These are phyloP conservation scores for Sminthopsis crassicaudata DNA, from an alignment of 2,113 vertebrate genomes.

Conservation along the genomic window DNA sequence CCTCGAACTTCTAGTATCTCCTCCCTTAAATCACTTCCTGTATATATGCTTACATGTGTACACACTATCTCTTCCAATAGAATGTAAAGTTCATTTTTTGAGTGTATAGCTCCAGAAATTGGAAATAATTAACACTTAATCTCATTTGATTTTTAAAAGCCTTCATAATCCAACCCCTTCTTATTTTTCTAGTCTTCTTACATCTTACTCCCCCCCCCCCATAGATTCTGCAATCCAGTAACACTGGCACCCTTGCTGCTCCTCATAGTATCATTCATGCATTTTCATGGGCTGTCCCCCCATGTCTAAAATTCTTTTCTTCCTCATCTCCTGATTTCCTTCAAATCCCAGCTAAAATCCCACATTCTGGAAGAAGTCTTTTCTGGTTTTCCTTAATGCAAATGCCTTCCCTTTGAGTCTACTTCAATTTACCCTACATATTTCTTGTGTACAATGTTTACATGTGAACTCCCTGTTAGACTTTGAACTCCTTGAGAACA, in stretches of 20 bases:
- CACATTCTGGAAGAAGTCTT: neutral
- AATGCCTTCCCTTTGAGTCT: neutral
- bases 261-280: too few species aligned
- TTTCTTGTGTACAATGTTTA: neutral
- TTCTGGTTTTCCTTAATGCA: neutral
- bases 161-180: neutral
- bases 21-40: neutral
- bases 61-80: neutral
- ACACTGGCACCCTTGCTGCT: neutral
- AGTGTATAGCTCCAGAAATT: neutral
- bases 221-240: too few species aligned
- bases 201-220: neutral
- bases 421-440: neutral
- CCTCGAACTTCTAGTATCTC: neutral
- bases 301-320: neutral
- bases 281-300: neutral
- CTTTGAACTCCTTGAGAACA: neutral
- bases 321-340: neutral
- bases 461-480: neutral
- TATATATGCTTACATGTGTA: neutral
- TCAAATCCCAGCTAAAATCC: neutral
- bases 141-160: neutral
- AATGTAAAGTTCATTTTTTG: neutral
- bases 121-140: neutral
- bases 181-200: neutral